phyloP scores from a whole-genome alignment of 2,888 invertebrate genomes.

The Camptogramma bilineatum region DNA sequence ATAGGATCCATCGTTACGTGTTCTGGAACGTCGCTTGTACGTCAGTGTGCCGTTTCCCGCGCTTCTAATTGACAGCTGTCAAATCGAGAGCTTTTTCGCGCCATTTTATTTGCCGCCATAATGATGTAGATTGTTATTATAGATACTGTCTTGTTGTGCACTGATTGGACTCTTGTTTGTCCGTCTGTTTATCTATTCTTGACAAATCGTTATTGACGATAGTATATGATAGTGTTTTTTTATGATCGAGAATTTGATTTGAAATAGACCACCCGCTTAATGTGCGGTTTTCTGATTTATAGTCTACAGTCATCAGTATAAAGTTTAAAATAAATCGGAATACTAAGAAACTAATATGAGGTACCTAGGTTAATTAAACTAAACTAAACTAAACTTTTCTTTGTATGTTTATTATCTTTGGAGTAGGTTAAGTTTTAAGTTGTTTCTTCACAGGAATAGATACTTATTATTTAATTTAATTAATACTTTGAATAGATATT shows the following conservation, averaged over 20 bases:
- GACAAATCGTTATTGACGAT: slow-evolving; percentile 35
- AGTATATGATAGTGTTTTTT: slow-evolving; percentile 25
- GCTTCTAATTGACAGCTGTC: slow-evolving; percentile 83
- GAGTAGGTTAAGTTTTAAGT: too few species aligned
- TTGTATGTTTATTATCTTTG: too few species aligned
- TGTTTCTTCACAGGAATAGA: too few species aligned
- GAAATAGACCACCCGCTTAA: slow-evolving; percentile 28
- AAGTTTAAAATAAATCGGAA: slow-evolving; percentile 21
- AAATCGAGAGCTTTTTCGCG: slow-evolving; percentile 72
- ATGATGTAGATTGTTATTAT: slow-evolving; percentile 71
- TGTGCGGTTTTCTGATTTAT: slow-evolving; percentile 27
- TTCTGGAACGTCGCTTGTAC: slow-evolving; percentile 61
- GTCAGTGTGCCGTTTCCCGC: slow-evolving; percentile 60
- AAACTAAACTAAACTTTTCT: too few species aligned
- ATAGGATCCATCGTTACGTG: slow-evolving; percentile 46
- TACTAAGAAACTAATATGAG: too few species aligned
- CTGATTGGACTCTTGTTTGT: slow-evolving; percentile 51
- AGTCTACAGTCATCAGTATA: slow-evolving; percentile 17
- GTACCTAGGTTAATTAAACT: too few species aligned
- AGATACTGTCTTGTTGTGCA: slow-evolving; percentile 59
- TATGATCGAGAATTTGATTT: slow-evolving; percentile 26
- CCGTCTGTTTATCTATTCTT: slow-evolving; percentile 42
- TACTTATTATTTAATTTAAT: too few species aligned
- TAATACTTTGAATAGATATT: too few species aligned
- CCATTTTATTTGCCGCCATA: slow-evolving; percentile 65